These are phyloP conservation scores for Ctenoplectra terminalis DNA, from an alignment of 1,140 invertebrate genomes.

Conservation along the genomic window DNA sequence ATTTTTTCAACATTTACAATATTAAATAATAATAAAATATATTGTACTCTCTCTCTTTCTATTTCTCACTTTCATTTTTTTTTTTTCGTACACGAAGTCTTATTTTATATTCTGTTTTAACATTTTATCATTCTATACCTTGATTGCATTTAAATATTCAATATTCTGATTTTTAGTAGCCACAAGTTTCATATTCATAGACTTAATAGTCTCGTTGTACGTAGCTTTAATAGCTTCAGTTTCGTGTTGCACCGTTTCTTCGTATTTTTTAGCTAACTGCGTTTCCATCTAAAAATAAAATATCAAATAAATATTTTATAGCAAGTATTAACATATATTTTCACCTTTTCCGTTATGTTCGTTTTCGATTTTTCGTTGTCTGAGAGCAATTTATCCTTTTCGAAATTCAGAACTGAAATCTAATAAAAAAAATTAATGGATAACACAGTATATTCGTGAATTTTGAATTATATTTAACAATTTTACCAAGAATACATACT, in stretches of 20 bases:
- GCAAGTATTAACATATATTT: not conserved
- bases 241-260: not conserved
- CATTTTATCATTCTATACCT: constrained; percentile 26
- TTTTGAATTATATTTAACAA: not conserved
- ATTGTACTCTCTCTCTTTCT: too few species aligned
- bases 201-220: constrained; percentile 21
- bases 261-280: not conserved
- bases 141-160: constrained; percentile 59
- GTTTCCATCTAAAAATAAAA: constrained; percentile 16
- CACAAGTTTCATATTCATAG: constrained; percentile 6
- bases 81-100: too few species aligned
- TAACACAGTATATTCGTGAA: not conserved
- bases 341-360: constrained; percentile 48
- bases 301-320: not conserved
- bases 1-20: too few species aligned
- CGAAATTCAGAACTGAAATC: constrained; percentile 49
- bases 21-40: too few species aligned
- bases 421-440: constrained; percentile 2
- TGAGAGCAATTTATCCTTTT: constrained; percentile 52
- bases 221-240: not conserved
- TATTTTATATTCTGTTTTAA: not conserved
- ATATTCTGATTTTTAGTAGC: not conserved
- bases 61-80: too few species aligned
- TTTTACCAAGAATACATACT: constrained; percentile 22
- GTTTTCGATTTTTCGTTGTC: constrained; percentile 51